Conservation (phyloP, 2,888 invertebrate genomes). For the Ophion costatus region DNA sequence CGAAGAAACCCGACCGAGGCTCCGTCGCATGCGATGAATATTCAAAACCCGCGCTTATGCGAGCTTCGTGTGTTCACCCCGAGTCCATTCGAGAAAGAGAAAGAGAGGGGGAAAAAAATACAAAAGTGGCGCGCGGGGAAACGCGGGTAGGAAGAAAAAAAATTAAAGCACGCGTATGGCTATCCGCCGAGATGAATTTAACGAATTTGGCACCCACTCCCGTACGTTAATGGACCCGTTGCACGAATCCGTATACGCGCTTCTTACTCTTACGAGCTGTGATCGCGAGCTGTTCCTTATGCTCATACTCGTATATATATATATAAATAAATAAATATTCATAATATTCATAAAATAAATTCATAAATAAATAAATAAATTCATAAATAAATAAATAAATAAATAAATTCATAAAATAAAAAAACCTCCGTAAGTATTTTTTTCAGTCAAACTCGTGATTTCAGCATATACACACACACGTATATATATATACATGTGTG, state of each 20-base stretch:
- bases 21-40: conserved; percentile 68
- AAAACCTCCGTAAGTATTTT: conserved; percentile 41
- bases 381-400: too few species aligned
- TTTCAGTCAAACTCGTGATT: conserved; percentile 8
- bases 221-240: conserved; percentile 63
- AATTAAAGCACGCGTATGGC: not conserved
- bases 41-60: conserved; percentile 58
- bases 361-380: too few species aligned
- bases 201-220: conserved; percentile 69
- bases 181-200: conserved; percentile 63
- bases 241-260: conserved; percentile 43
- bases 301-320: too few species aligned
- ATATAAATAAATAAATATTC: too few species aligned
- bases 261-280: conserved; percentile 2
- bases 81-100: not conserved
- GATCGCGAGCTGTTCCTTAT: not conserved
- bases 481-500: not conserved
- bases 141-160: not conserved
- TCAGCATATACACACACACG: not conserved
- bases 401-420: too few species aligned
- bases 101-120: conserved; percentile 1
- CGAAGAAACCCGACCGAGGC: conserved; percentile 54
- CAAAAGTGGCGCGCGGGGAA: not conserved
- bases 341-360: too few species aligned
- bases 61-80: conserved; percentile 1